Percentiles rank a stretch among this genome's conserved stretches.
Evolutionary conservation across 2,797 vertebrate species (phyloP).

Genomic region (Botia kubotai): DNA sequence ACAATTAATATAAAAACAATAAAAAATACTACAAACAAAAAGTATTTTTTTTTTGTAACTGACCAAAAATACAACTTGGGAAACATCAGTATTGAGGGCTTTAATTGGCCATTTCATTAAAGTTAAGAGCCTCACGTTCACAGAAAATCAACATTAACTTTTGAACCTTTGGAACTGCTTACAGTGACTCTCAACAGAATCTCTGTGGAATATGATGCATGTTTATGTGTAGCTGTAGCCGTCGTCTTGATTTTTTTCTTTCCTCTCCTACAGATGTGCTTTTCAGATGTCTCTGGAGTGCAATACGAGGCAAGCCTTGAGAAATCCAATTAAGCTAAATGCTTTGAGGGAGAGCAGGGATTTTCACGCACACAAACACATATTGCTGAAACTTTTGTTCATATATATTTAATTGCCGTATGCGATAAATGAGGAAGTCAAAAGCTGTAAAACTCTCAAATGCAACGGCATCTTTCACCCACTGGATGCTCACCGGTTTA

Average conservation of each 20-base stretch:
- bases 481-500: background rate
- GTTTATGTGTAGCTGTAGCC: slow-evolving; percentile 9
- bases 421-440: background rate
- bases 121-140: slow-evolving; percentile 7
- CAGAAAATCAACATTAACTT: slow-evolving; percentile 7
- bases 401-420: slow-evolving; percentile 11
- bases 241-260: background rate
- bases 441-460: background rate
- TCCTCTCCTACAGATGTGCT: slow-evolving; percentile 8
- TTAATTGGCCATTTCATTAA: slow-evolving; percentile 23
- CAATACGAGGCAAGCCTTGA: slow-evolving; percentile 58
- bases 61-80: background rate
- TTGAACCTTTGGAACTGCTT: background rate
- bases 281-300: slow-evolving; percentile 51
- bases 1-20: too few relatives aligned
- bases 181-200: slow-evolving; percentile 5
- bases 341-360: slow-evolving; percentile 65
- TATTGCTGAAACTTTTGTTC: background rate
- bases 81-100: background rate
- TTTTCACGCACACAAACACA: slow-evolving; percentile 34
- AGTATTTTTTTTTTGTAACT: too few relatives aligned
- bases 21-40: too few relatives aligned
- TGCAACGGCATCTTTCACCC: background rate
- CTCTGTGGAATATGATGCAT: slow-evolving; percentile 11
- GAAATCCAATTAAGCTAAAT: slow-evolving; percentile 72